Evolutionary conservation across 2,888 invertebrate species (phyloP).

Genomic region (Sericinus montela): DNA sequence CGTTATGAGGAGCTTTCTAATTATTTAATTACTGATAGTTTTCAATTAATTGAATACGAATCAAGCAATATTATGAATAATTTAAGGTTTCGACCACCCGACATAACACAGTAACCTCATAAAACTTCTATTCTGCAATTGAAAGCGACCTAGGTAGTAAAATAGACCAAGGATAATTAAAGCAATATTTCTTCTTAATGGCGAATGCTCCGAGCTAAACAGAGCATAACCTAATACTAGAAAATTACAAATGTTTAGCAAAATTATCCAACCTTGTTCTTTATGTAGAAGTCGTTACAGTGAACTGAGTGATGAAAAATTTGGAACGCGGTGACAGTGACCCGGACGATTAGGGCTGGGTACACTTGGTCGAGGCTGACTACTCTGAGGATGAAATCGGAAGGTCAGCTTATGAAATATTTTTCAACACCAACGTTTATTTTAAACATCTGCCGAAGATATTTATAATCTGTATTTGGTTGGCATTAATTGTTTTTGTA

Average conservation of each 20-base stretch:
- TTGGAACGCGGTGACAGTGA: slow-evolving; percentile 24
- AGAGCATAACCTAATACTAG: slow-evolving; percentile 5
- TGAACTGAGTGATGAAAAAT: slow-evolving; percentile 22
- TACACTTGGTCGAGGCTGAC: slow-evolving; percentile 25
- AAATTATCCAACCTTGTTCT: background rate
- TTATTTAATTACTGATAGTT: too few species aligned
- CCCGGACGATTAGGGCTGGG: slow-evolving; percentile 23
- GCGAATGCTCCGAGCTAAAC: slow-evolving; percentile 1
- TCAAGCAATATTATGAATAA: too few species aligned
- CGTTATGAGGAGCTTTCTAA: too few species aligned
- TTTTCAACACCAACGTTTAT: slow-evolving; percentile 1
- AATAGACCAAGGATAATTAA: slow-evolving; percentile 8
- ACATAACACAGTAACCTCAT: too few species aligned
- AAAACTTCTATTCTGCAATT: too few species aligned
- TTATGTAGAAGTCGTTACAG: slow-evolving; percentile 22
- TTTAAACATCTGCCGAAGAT: too few species aligned
- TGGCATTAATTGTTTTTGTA: too few species aligned
- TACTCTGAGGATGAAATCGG: slow-evolving; percentile 22
- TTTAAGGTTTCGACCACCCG: too few species aligned
- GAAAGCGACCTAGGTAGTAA: background rate
- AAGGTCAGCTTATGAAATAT: slow-evolving; percentile 25
- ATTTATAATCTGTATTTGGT: too few species aligned
- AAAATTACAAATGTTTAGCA: slow-evolving; percentile 11
- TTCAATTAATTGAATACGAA: too few species aligned
- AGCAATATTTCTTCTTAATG: slow-evolving; percentile 9